These are phyloP conservation scores for Araneus ventricosus DNA, from an alignment of 1,140 invertebrate genomes.

Conservation along the genomic window DNA sequence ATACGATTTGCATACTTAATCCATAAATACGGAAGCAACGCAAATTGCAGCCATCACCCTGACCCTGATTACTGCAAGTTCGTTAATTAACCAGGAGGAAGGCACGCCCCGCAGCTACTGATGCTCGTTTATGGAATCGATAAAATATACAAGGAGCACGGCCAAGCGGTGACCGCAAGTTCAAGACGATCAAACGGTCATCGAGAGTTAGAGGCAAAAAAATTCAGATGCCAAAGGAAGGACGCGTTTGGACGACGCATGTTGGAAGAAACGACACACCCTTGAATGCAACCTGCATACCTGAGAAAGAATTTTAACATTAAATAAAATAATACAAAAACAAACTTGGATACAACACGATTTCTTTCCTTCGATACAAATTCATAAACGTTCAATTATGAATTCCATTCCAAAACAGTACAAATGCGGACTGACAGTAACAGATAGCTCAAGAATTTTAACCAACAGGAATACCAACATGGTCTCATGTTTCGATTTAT, in stretches of 20 bases:
- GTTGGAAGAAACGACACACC: neutral
- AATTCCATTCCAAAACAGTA: too few relatives aligned
- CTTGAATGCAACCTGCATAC: neutral
- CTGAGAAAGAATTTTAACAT: too few relatives aligned
- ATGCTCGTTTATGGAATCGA: neutral
- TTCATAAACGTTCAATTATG: too few relatives aligned
- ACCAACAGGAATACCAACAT: too few relatives aligned
- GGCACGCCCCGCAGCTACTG: neutral
- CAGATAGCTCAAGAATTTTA: too few relatives aligned
- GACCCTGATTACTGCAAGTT: neutral
- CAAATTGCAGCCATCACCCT: neutral
- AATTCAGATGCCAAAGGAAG: neutral
- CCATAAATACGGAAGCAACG: neutral
- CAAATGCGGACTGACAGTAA: too few relatives aligned
- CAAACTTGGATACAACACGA: too few relatives aligned
- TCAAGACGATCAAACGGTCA: slow-evolving; percentile 15
- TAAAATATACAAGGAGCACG: neutral
- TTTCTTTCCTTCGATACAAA: too few relatives aligned
- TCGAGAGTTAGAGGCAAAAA: neutral
- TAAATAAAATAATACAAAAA: too few relatives aligned
- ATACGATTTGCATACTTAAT: neutral
- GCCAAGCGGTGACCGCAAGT: neutral
- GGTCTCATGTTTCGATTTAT: too few relatives aligned
- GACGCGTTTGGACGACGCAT: neutral
- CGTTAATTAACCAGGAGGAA: neutral